Evolutionary conservation across 2,888 invertebrate species (phyloP), one percentile per base, ranked within the genome.

Genomic region (Anaspis maculata): DNA sequence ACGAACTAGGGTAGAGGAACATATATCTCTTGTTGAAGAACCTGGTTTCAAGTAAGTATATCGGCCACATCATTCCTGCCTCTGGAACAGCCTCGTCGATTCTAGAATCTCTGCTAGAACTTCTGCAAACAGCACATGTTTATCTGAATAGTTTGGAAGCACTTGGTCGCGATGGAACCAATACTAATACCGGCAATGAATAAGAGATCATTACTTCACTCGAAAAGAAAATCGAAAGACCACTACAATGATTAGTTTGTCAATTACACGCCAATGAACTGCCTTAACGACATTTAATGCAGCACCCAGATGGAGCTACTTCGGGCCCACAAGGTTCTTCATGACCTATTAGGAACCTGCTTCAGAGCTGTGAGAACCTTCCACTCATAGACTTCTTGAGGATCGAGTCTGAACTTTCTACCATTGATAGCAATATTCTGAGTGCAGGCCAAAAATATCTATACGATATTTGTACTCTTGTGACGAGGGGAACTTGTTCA

Each of bases 361-460:
- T 19, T 5, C 5, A 9, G 6, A 5, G 19, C 5, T 19, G 19
- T 19, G 19, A 19, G 19, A 19, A 19, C 6, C 9, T 19, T 19
- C 19, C 19, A 9, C 6, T 19, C 6, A 9, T 19, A 6, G 9
- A 19, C 19, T 19, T 19, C 9, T 5, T 6, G 19, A 19, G 5
- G 9, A 19, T 19, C 19, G 6, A 19, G 9, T 19, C 19, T 6
- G 19, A 19, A 19, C 9, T 19, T 19, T 9, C 19, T 6, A 19
- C 5, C 9, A 9, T n/a, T 25, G 6, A 10, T 5, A 13, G 13
- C 13, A 13, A 7, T 7, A 14, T 13, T 6, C 13, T 44, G 13
- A 45, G 46, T 24, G 42, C 35, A 15, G 45, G 45, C 32, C 44
- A 48, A 25, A 41, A 42, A 29, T 44, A 48, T 30, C 6, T 27